Evolutionary conservation across 1,140 invertebrate species (phyloP).

Genomic region (Dendrolimus kikuchii): DNA sequence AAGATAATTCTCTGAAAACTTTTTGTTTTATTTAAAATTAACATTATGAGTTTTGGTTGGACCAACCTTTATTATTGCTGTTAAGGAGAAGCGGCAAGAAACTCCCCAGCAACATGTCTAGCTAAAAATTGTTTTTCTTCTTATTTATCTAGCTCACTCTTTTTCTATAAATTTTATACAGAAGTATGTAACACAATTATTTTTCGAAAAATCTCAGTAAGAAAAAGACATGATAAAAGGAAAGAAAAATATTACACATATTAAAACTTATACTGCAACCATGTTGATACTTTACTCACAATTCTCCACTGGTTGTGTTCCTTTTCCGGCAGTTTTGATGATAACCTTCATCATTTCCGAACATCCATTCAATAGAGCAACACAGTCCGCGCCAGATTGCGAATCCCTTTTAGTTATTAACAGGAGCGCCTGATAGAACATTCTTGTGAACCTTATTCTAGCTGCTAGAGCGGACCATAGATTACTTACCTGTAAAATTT

Average conservation of each 20-base stretch:
- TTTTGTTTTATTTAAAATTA: too few relatives aligned
- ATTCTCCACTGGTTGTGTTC: slow-evolving; percentile 81
- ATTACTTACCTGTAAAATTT: slow-evolving; percentile 31
- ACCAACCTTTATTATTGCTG: too few relatives aligned
- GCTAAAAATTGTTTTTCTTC: too few relatives aligned
- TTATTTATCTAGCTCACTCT: too few relatives aligned
- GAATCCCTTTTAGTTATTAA: slow-evolving; percentile 74
- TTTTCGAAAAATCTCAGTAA: neutral
- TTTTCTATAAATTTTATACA: too few relatives aligned
- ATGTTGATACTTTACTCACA: slow-evolving; percentile 68
- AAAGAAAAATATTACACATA: neutral
- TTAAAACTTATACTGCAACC: neutral
- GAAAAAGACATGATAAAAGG: neutral
- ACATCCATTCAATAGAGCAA: slow-evolving; percentile 75
- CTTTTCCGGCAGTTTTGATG: slow-evolving; percentile 82
- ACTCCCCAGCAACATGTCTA: too few relatives aligned
- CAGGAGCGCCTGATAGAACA: slow-evolving; percentile 87
- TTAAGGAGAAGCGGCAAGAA: too few relatives aligned
- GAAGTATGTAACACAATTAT: too few relatives aligned
- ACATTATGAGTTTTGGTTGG: too few relatives aligned
- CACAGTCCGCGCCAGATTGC: slow-evolving; percentile 59
- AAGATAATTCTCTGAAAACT: too few relatives aligned
- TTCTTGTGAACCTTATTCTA: slow-evolving; percentile 88
- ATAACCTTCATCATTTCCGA: slow-evolving; percentile 87
- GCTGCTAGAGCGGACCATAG: slow-evolving; percentile 81